phyloP scores from a whole-genome alignment of 2,888 invertebrate species.

The Cactoblastis cactorum region DNA sequence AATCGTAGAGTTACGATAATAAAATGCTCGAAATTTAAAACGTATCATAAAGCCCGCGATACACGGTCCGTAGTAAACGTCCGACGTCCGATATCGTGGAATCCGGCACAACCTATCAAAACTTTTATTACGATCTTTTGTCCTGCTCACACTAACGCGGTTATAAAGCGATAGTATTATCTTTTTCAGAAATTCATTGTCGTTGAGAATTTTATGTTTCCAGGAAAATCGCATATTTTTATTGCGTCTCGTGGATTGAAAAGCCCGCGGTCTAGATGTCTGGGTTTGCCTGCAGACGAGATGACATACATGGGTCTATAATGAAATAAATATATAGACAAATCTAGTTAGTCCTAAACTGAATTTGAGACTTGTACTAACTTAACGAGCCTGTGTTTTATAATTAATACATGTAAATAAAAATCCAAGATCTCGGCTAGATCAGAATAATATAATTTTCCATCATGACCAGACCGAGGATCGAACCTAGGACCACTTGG shows the following conservation, averaged over 20 bases:
- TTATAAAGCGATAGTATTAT: constrained; percentile 66
- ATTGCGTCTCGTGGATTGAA: constrained; percentile 69
- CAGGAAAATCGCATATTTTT: constrained; percentile 73
- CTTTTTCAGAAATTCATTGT: constrained; percentile 78
- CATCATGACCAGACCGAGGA: no score
- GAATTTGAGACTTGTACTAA: no score
- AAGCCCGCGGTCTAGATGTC: constrained; percentile 41
- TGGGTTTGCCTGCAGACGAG: constrained; percentile 32
- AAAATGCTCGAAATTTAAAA: constrained; percentile 61
- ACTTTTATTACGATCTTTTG: constrained; percentile 70
- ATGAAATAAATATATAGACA: no score
- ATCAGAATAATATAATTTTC: no score
- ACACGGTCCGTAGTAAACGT: constrained; percentile 57
- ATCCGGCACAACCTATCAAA: constrained; percentile 73
- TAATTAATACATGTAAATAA: no score
- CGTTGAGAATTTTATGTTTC: constrained; percentile 70
- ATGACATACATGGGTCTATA: not conserved
- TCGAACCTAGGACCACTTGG: no score
- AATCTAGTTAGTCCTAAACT: no score
- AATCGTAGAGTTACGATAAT: constrained; percentile 45
- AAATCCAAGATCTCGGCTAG: no score
- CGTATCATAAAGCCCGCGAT: constrained; percentile 62
- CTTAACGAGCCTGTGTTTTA: no score
- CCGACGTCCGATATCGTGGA: constrained; percentile 70
- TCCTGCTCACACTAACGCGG: constrained; percentile 58